phyloP scores from a whole-genome alignment of 2,113 vertebrate genomes.

The Nanorana parkeri region DNA sequence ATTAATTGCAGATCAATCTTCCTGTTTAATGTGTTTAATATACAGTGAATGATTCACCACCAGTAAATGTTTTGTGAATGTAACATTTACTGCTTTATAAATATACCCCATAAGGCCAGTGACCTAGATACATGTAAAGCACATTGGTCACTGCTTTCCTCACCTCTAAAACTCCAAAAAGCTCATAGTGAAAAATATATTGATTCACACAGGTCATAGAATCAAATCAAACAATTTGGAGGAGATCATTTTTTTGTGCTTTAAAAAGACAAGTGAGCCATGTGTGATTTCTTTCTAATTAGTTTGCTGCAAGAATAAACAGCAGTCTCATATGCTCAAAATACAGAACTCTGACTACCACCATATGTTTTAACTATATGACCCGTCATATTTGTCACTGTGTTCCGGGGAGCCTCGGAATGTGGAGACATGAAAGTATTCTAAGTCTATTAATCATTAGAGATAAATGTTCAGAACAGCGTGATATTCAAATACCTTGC shows the following conservation, averaged over 20 bases:
- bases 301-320: background rate
- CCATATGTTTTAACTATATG: slow-evolving; percentile 43
- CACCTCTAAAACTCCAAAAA: too few species aligned
- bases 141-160: too few species aligned
- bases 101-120: too few species aligned
- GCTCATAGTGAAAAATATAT: too few species aligned
- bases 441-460: slow-evolving; percentile 55
- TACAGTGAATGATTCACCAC: too few species aligned
- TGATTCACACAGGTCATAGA: too few species aligned
- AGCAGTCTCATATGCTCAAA: slow-evolving; percentile 2
- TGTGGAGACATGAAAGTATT: slow-evolving; percentile 44
- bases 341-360: slow-evolving; percentile 24
- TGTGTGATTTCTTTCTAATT: background rate
- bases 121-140: too few species aligned
- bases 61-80: too few species aligned
- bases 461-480: slow-evolving; percentile 56
- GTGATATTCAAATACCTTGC: slow-evolving; percentile 58
- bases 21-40: too few species aligned
- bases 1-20: too few species aligned
- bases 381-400: slow-evolving; percentile 54
- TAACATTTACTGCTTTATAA: too few species aligned
- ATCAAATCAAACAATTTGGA: too few species aligned
- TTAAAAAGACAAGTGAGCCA: background rate
- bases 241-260: background rate
- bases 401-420: slow-evolving; percentile 40